A percentile compares a stretch with the other conserved stretches of the same genome.
phyloP scores from a whole-genome alignment of 2,113 vertebrate genomes.

The Tachuris rubrigastra region DNA sequence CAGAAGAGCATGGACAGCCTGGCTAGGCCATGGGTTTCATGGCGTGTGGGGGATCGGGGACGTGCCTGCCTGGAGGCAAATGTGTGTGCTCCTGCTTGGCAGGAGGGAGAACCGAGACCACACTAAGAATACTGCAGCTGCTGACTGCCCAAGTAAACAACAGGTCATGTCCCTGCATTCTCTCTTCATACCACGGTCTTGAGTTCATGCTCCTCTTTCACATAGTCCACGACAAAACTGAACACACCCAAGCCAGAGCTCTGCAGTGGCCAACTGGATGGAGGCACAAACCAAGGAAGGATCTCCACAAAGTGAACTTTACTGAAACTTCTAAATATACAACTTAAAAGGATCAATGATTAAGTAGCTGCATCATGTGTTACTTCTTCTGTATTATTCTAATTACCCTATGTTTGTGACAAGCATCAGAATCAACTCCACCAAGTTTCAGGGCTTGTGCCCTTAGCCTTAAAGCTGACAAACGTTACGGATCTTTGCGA shows the following conservation, averaged over 20 bases:
- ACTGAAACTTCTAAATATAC: not conserved
- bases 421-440: not conserved
- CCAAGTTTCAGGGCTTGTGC: not conserved
- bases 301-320: not conserved
- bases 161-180: not conserved
- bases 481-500: not conserved
- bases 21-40: fast-evolving
- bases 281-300: not conserved
- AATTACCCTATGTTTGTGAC: not conserved
- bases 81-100: not conserved
- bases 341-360: not conserved
- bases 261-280: not conserved
- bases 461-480: not conserved
- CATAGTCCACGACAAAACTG: not conserved
- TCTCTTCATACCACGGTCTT: not conserved
- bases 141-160: not conserved
- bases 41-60: not conserved
- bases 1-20: not conserved
- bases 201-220: not conserved
- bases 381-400: not conserved
- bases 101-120: not conserved
- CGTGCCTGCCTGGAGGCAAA: not conserved
- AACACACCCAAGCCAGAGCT: not conserved
- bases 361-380: not conserved
- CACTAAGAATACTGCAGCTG: not conserved